Conservation (phyloP, 2,888 invertebrate species). For the Folsomia candida region DNA sequence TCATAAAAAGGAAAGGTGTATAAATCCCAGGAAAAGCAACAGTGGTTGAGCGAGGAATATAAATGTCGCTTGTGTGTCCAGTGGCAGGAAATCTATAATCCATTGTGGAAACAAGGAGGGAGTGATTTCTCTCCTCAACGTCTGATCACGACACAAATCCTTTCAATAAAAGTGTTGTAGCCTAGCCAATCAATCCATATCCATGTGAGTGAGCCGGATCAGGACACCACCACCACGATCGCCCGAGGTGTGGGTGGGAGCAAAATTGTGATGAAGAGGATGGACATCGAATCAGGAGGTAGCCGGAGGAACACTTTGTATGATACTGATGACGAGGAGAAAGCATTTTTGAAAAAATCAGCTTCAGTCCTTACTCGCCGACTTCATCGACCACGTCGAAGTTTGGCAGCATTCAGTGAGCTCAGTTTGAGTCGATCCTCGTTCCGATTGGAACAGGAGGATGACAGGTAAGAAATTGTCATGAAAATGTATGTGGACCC, state of each 20-base stretch:
- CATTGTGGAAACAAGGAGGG: not conserved
- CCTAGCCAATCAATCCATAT: not conserved
- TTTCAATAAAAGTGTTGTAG: not conserved
- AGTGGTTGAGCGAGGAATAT: not conserved
- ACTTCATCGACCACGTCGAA: constrained; percentile 45
- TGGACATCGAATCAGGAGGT: constrained; percentile 15
- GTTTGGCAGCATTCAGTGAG: constrained; percentile 49
- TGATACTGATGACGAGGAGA: constrained; percentile 47
- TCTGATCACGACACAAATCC: not conserved
- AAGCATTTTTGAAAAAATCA: constrained; percentile 38
- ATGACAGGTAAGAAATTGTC: constrained; percentile 42
- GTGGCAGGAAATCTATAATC: not conserved
- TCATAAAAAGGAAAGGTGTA: not conserved
- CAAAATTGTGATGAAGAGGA: not conserved
- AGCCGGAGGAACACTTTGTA: constrained; percentile 17
- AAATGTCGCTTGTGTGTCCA: not conserved
- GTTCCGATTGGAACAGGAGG: constrained; percentile 49
- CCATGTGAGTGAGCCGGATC: not conserved
- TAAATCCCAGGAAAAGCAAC: not conserved
- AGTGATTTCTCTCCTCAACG: not conserved
- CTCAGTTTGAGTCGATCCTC: constrained; percentile 47
- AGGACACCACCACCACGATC: not conserved
- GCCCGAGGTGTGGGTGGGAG: not conserved
- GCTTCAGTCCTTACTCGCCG: constrained; percentile 34
- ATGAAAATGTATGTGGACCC: not conserved